phyloP scores from a whole-genome alignment of 2,888 invertebrate genomes.

The Lasioglossum morio region DNA sequence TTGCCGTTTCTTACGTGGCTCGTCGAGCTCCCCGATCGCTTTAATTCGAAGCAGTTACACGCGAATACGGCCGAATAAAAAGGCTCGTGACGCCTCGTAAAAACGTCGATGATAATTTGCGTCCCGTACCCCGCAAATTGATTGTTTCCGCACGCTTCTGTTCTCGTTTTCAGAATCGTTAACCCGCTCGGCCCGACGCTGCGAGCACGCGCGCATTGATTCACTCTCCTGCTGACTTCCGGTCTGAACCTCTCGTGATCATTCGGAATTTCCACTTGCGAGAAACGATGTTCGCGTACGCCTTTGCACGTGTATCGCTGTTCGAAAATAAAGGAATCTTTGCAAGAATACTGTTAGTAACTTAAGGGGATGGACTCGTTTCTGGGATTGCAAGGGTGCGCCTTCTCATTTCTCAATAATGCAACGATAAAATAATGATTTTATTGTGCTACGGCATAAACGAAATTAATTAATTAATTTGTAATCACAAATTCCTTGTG shows the following conservation, averaged over 20 bases:
- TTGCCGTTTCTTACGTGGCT: conserved; percentile 46
- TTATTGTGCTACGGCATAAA: no score
- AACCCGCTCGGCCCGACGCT: neutral
- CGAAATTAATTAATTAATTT: no score
- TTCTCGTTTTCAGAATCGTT: conserved; percentile 17
- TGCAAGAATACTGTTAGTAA: no score
- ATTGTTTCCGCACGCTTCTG: conserved; percentile 14
- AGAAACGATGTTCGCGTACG: neutral
- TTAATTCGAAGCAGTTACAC: conserved; percentile 56
- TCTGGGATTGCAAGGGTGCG: no score
- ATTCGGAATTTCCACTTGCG: neutral
- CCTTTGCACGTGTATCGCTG: no score
- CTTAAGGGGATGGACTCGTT: no score
- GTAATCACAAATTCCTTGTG: no score
- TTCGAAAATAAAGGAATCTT: no score
- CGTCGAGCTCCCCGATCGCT: conserved; percentile 35
- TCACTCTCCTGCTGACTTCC: neutral
- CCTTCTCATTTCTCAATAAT: no score
- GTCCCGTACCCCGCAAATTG: conserved; percentile 24
- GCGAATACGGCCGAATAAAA: conserved; percentile 35
- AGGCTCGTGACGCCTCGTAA: conserved; percentile 29
- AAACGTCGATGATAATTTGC: conserved; percentile 49
- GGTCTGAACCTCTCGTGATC: neutral
- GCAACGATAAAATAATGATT: no score
- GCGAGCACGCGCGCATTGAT: neutral